These are phyloP conservation scores for Drusus annulatus DNA, from an alignment of 1,140 invertebrate genomes.

Conservation along the genomic window DNA sequence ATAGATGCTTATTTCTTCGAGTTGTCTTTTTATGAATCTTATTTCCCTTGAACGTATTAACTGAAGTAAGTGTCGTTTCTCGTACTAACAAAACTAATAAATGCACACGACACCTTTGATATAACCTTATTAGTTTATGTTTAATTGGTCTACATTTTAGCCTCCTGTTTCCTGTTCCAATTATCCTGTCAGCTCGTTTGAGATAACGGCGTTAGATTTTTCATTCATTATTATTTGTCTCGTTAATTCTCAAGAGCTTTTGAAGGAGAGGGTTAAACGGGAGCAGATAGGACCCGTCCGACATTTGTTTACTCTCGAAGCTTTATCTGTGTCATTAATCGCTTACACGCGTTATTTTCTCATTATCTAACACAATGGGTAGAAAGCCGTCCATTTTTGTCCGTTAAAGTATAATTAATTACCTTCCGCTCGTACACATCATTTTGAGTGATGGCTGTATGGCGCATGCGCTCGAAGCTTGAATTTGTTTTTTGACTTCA, in stretches of 20 bases:
- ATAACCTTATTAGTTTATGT: not conserved
- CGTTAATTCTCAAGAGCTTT: conserved; percentile 8
- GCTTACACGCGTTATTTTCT: conserved; percentile 25
- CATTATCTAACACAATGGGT: conserved; percentile 30
- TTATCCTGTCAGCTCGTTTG: conserved; percentile 50
- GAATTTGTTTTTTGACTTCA: too few relatives aligned
- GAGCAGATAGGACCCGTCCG: conserved; percentile 31
- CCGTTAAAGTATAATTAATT: conserved; percentile 29
- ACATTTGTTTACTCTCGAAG: conserved; percentile 50
- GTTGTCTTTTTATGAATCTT: too few relatives aligned
- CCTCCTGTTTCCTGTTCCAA: conserved; percentile 7
- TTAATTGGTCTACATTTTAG: not conserved
- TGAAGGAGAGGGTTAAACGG: not conserved
- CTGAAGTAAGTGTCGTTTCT: too few relatives aligned
- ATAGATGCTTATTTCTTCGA: too few relatives aligned
- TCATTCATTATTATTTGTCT: conserved; percentile 2
- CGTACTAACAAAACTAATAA: too few relatives aligned
- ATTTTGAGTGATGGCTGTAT: not conserved
- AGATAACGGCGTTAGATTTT: conserved; percentile 10
- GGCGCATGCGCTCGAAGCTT: not conserved
- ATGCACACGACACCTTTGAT: not conserved
- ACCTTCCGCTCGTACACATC: not conserved
- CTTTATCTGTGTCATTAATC: conserved; percentile 53
- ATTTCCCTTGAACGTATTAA: too few relatives aligned
- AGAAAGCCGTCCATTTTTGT: conserved; percentile 3